Evolutionary conservation across 2,797 vertebrate species (phyloP).

Genomic region (Pelochelys cantorii): DNA sequence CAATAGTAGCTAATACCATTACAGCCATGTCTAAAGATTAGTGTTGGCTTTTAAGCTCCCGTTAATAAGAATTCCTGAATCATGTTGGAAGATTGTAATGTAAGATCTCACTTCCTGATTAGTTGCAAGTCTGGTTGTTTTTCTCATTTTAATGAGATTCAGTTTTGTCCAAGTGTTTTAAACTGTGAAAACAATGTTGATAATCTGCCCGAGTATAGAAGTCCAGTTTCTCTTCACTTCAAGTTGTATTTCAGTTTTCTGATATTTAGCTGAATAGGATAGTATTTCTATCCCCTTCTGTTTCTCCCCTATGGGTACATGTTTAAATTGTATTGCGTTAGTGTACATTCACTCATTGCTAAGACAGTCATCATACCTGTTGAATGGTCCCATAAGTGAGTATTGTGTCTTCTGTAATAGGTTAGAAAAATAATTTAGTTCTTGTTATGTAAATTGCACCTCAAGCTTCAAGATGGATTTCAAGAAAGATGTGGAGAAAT

Average conservation of each 20-base stretch:
- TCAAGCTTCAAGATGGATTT: not conserved
- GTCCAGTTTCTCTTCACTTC: slow-evolving; percentile 48
- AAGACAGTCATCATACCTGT: not conserved
- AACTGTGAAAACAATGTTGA: slow-evolving; percentile 65
- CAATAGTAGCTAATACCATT: slow-evolving; percentile 14
- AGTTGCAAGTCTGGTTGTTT: slow-evolving; percentile 60
- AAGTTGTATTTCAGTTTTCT: slow-evolving; percentile 34
- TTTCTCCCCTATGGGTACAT: not conserved
- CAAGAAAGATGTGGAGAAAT: too few relatives aligned
- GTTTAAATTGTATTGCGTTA: not conserved
- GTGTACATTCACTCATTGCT: slow-evolving; percentile 50
- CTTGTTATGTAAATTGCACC: rapidly evolving
- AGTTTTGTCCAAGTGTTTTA: slow-evolving; percentile 52
- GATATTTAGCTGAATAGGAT: not conserved
- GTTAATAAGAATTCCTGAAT: slow-evolving; percentile 61
- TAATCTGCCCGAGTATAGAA: slow-evolving; percentile 65
- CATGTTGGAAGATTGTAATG: slow-evolving; percentile 64
- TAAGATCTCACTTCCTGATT: slow-evolving; percentile 72
- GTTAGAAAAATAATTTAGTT: not conserved
- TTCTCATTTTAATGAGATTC: slow-evolving; percentile 72
- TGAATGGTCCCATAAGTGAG: slow-evolving; percentile 16
- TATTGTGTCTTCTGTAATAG: not conserved
- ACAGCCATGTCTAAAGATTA: slow-evolving; percentile 30
- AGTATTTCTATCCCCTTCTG: slow-evolving; percentile 7
- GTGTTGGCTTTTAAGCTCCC: slow-evolving; percentile 50